Evolutionary conservation across 2,113 vertebrate species (phyloP).

Genomic region (Junco hyemalis): DNA sequence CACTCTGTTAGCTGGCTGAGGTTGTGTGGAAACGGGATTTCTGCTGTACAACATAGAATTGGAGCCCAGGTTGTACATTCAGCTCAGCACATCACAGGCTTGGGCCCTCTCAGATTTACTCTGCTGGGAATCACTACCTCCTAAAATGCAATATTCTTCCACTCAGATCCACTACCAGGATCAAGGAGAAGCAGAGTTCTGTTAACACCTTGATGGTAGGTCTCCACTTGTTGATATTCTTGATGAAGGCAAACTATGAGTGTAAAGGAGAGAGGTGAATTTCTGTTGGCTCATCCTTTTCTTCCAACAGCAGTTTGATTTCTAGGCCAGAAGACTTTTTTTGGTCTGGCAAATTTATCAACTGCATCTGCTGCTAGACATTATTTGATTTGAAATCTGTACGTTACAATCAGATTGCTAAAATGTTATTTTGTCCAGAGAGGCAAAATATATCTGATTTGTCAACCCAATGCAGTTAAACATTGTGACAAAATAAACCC

Average conservation of each 20-base stretch:
- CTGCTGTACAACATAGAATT: not conserved
- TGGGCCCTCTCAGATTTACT: not conserved
- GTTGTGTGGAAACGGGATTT: accelerated
- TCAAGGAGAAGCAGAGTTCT: not conserved
- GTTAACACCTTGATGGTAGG: accelerated
- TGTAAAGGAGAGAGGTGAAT: not conserved
- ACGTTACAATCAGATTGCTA: not conserved
- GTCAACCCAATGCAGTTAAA: not conserved
- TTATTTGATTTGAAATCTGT: not conserved
- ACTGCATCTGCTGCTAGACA: not conserved
- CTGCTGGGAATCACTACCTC: not conserved
- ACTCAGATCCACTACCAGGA: not conserved
- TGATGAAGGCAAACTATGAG: not conserved
- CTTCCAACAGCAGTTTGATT: not conserved
- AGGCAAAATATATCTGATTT: not conserved
- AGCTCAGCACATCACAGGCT: not conserved
- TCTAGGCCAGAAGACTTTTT: not conserved
- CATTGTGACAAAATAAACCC: not conserved
- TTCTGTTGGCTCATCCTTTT: not conserved
- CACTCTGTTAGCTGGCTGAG: not conserved
- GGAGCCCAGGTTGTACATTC: accelerated
- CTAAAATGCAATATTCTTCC: not conserved
- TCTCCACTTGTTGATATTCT: not conserved
- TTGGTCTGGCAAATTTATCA: not conserved
- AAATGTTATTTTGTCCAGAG: not conserved